Evolutionary conservation across 1,140 invertebrate genomes (phyloP).

Genomic region (Cydia splendana): DNA sequence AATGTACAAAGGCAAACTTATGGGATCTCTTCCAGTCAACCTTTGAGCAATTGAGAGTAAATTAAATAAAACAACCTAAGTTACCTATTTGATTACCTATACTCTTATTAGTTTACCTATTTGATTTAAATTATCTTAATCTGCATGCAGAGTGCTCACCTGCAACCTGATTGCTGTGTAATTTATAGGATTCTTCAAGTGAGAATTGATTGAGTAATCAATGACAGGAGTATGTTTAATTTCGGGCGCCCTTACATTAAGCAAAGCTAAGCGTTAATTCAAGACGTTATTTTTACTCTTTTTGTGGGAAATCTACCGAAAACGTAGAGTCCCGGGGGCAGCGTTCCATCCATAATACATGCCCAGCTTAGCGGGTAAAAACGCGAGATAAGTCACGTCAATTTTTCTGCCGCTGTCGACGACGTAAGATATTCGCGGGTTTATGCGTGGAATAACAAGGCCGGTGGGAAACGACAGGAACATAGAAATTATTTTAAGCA

Average conservation of each 20-base stretch:
- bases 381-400: conserved; percentile 68
- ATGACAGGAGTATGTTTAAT: too few relatives aligned
- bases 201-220: too few relatives aligned
- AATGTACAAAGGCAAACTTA: too few relatives aligned
- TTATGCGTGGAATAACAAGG: conserved; percentile 69
- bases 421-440: conserved; percentile 70
- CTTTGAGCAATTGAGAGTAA: too few relatives aligned
- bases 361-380: conserved; percentile 54
- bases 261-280: neutral
- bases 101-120: too few relatives aligned
- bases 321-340: conserved; percentile 10
- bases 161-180: too few relatives aligned
- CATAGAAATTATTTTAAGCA: neutral
- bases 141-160: too few relatives aligned
- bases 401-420: conserved; percentile 69
- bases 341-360: conserved; percentile 62
- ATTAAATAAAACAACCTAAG: too few relatives aligned
- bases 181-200: too few relatives aligned
- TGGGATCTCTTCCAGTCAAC: too few relatives aligned
- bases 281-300: neutral
- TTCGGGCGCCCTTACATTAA: neutral
- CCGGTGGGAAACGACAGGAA: conserved; percentile 8
- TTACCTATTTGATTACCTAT: too few relatives aligned
- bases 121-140: too few relatives aligned
- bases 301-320: conserved; percentile 17